Evolutionary conservation across 2,888 invertebrate genomes (phyloP).

Genomic region (Steromphala cineraria): DNA sequence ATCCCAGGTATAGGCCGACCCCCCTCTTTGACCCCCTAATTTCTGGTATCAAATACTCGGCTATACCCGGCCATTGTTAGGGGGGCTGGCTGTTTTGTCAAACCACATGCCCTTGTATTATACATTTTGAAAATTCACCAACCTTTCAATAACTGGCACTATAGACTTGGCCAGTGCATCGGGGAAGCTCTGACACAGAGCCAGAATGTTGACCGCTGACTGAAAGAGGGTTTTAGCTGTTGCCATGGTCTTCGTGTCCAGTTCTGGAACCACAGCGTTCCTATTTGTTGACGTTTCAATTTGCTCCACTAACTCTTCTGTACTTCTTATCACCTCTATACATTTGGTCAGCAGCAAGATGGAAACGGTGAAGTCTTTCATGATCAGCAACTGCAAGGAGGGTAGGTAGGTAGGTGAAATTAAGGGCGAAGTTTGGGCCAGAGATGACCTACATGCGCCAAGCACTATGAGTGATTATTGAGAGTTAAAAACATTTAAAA

Average conservation of each 20-base stretch:
- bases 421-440: too few species aligned
- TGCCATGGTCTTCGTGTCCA: background rate
- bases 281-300: constrained; percentile 6
- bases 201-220: constrained; percentile 49
- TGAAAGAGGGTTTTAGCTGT: constrained; percentile 34
- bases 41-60: too few species aligned
- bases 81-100: too few species aligned
- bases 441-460: too few species aligned
- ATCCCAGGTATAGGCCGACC: too few species aligned
- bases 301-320: background rate
- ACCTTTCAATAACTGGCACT: constrained; percentile 60
- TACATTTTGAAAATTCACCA: constrained; percentile 1
- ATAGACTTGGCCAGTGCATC: constrained; percentile 67
- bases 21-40: too few species aligned
- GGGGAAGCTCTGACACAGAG: constrained; percentile 56
- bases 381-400: constrained; percentile 64
- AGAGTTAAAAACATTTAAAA: too few species aligned
- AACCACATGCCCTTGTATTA: too few species aligned
- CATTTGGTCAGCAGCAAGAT: constrained; percentile 66
- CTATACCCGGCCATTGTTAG: too few species aligned
- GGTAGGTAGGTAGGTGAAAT: too few species aligned
- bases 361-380: constrained; percentile 72
- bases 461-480: too few species aligned
- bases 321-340: constrained; percentile 11
- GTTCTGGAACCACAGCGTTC: background rate